Conservation (phyloP, 1,140 invertebrate genomes). For the Eupristina koningsbergeri region DNA sequence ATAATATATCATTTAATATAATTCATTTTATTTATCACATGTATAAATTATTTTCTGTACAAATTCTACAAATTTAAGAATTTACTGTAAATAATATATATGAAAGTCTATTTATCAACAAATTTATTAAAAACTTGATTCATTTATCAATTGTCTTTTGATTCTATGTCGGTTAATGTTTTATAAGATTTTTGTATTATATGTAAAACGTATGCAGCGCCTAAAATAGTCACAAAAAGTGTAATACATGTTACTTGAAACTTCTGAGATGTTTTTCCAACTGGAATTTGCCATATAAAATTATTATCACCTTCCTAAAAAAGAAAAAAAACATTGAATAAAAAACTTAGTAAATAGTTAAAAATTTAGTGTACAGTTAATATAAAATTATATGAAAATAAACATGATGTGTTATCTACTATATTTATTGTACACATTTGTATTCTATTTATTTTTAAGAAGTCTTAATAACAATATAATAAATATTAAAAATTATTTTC, state of each 20-base stretch:
- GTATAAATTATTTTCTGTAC: constrained; percentile 43
- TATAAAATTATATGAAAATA: too few relatives aligned
- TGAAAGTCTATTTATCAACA: constrained; percentile 22
- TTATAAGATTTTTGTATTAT: constrained; percentile 53
- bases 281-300: constrained; percentile 61
- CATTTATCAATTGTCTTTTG: constrained; percentile 39
- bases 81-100: constrained; percentile 48
- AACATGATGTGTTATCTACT: too few relatives aligned
- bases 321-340: not conserved
- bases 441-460: too few relatives aligned
- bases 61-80: constrained; percentile 44
- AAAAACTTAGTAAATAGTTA: too few relatives aligned
- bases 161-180: constrained; percentile 37
- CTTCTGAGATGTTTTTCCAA: constrained; percentile 58
- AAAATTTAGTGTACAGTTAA: too few relatives aligned
- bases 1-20: constrained; percentile 43
- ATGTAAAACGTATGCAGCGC: constrained; percentile 54
- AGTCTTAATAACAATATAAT: too few relatives aligned
- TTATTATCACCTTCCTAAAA: constrained; percentile 59
- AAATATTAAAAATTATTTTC: too few relatives aligned
- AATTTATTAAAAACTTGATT: constrained; percentile 33
- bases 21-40: constrained; percentile 32
- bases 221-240: constrained; percentile 53
- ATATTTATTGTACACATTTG: too few relatives aligned
- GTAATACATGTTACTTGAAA: constrained; percentile 55